Evolutionary conservation across 1,140 invertebrate genomes (phyloP), one percentile per base, ranked within the genome.

Genomic region (Atta cephalotes): DNA sequence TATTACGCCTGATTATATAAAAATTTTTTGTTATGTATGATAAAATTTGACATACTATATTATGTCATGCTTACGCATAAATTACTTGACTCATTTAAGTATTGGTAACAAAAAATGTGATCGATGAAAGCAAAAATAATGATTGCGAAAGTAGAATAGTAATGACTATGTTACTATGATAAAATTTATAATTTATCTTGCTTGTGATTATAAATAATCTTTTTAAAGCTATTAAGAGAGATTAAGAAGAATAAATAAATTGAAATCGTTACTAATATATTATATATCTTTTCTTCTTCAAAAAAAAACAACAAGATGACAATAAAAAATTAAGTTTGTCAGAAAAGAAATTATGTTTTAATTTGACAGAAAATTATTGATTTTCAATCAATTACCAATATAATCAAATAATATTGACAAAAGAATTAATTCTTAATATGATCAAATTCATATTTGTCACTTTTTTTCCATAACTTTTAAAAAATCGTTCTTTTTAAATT

Each of bases 191-290:
- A 58, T 39, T 76, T 60, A 76, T 16, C 2, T 74, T n/a, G 10
- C 1, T 58, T 56, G 6, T 21, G 18, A 18, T 14, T 39, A 60
- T 10, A 21, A 5, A 21, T 6, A 28, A 45, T 77, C 45, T 28
- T 60, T 3, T 51, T 51, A 16, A 14, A 16, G 12, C 3, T 51
- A 4, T 51, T 56, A 6, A 56, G 18, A 53, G 16, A 56, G 14
- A 77, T 62, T 45, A 35, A 39, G 3, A 77, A 63, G 62, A 78
- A 76, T 45, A 45, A 16, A 12, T 63, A 45, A 16, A 12, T 63
- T 18, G 18, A 28, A 63, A 31, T 77, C 1, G 6, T 45, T 28
- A 21, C 16, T 65, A 35, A 35, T 35, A 58, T 21, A 18, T 21
- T 16, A 45, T 12, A 45, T 18, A 16, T 28, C 35, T 39, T 39